phyloP scores from a whole-genome alignment of 2,797 vertebrate species.

The Brachymystax lenok region DNA sequence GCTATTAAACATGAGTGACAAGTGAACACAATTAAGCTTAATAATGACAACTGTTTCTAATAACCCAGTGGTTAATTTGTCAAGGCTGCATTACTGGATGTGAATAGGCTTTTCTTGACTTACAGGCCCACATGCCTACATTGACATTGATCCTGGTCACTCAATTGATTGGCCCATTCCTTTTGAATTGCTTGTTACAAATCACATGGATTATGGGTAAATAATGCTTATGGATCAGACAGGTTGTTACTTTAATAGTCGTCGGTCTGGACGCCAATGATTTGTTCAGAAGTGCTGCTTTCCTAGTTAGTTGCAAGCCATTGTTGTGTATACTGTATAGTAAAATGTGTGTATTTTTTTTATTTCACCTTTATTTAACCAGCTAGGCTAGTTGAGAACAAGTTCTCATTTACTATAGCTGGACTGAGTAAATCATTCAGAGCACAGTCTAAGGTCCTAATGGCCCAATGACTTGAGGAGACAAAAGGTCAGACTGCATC shows the following conservation, averaged over 20 bases:
- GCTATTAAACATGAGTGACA: no score
- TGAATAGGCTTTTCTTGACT: neutral
- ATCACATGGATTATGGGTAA: constrained; percentile 18
- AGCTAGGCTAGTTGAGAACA: no score
- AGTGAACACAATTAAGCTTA: neutral
- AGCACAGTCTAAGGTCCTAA: no score
- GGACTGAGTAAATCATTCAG: no score
- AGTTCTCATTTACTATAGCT: no score
- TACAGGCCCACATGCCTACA: constrained; percentile 11
- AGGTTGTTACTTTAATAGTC: constrained; percentile 14
- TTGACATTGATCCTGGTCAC: constrained; percentile 36
- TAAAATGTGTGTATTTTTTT: no score
- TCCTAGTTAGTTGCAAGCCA: no score
- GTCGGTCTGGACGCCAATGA: neutral
- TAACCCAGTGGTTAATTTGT: constrained; percentile 2
- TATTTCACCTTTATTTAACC: no score
- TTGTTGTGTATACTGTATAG: no score
- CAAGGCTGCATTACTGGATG: neutral
- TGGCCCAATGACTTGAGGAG: constrained; percentile 11
- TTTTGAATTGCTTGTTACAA: constrained; percentile 25
- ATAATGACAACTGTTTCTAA: constrained; percentile 4
- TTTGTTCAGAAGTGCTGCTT: neutral
- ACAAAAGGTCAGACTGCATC: constrained; percentile 59
- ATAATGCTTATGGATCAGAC: constrained; percentile 23
- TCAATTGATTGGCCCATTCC: constrained; percentile 21